Percentiles rank a stretch among this genome's conserved stretches.
phyloP scores from a whole-genome alignment of 2,797 vertebrate species.

The Gymnopithys bicolor region DNA sequence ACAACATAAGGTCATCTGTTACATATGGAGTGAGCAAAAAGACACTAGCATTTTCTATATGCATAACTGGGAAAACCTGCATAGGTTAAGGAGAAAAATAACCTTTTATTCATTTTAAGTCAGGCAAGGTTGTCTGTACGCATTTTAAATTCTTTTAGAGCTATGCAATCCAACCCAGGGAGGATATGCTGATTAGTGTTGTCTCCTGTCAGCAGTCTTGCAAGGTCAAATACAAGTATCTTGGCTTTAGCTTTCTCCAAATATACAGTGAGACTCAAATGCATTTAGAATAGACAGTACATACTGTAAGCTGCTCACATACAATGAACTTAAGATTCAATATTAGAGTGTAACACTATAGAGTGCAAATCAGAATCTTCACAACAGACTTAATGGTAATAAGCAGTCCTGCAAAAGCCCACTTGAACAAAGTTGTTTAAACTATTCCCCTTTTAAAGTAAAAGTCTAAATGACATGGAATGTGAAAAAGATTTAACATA shows the following conservation, averaged over 20 bases:
- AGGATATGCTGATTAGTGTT: constrained; percentile 98
- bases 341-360: constrained; percentile 94
- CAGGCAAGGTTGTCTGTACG: constrained; percentile 85
- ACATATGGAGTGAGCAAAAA: constrained; percentile 90
- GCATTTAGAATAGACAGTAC: constrained; percentile 92
- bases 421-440: constrained; percentile 85
- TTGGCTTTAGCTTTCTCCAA: constrained; percentile 85
- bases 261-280: constrained; percentile 94
- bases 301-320: constrained; percentile 90
- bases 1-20: constrained; percentile 92
- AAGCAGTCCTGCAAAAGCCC: constrained; percentile 84
- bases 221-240: constrained; percentile 88
- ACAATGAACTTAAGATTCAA: constrained; percentile 92
- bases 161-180: constrained; percentile 86
- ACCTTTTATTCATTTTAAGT: constrained; percentile 83
- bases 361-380: constrained; percentile 98
- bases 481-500: constrained; percentile 89
- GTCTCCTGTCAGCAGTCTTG: constrained; percentile 90
- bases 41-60: constrained; percentile 88
- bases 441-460: constrained; percentile 85
- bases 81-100: constrained; percentile 78
- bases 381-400: constrained; percentile 87
- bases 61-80: constrained; percentile 84
- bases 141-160: constrained; percentile 83
- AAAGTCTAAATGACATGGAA: constrained; percentile 95